phyloP scores from a whole-genome alignment of 2,888 invertebrate species.

The Apantesis nais region DNA sequence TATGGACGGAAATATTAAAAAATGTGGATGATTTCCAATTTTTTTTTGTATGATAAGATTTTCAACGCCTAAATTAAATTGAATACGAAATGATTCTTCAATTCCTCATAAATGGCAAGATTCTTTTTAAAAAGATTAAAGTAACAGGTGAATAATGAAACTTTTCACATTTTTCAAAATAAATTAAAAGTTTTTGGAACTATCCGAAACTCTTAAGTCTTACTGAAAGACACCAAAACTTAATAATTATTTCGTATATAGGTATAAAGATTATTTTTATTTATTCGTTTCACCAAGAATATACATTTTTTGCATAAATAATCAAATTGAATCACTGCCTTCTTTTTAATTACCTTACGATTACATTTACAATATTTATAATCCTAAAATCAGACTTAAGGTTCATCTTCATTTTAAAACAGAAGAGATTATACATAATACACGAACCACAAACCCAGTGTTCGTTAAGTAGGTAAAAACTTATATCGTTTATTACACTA shows the following conservation, averaged over 20 bases:
- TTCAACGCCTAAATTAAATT: neutral
- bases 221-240: neutral
- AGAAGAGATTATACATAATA: neutral
- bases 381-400: neutral
- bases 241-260: neutral
- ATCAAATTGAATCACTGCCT: neutral
- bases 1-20: neutral
- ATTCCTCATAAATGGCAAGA: no score
- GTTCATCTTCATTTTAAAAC: neutral
- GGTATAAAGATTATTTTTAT: neutral
- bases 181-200: neutral
- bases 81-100: neutral
- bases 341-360: neutral
- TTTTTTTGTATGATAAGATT: neutral
- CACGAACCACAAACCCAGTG: constrained; percentile 8
- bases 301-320: neutral
- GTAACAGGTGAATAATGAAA: no score
- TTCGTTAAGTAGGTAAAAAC: constrained; percentile 41
- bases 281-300: neutral
- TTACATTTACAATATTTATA: constrained; percentile 26
- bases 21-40: no score
- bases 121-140: neutral
- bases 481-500: constrained; percentile 42
- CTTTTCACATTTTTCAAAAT: neutral
- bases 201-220: neutral